phyloP scores from a whole-genome alignment of 2,888 invertebrate genomes.

The Unio pictorum region DNA sequence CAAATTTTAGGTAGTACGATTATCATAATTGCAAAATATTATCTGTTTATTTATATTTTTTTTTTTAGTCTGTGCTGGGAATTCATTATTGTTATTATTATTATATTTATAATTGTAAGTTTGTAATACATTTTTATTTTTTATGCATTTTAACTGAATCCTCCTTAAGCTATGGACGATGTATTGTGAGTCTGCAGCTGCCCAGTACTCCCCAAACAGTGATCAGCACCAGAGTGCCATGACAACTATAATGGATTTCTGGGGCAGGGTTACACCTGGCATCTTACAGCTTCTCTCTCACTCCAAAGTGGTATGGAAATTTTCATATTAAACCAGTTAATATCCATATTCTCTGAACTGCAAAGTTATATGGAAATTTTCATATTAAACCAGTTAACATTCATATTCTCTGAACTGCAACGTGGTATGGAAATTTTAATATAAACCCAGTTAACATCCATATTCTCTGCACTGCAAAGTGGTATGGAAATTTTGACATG shows the following conservation, averaged over 20 bases:
- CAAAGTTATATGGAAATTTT: not conserved
- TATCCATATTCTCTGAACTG: not conserved
- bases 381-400: not conserved
- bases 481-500: too few relatives aligned
- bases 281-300: conserved; percentile 92
- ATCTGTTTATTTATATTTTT: too few relatives aligned
- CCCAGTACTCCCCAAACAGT: conserved; percentile 75
- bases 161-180: conserved; percentile 89
- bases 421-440: not conserved
- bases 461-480: not conserved
- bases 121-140: not conserved
- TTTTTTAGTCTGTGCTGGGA: not conserved
- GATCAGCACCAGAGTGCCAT: conserved; percentile 69
- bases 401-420: not conserved
- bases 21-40: too few relatives aligned
- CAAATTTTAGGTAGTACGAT: too few relatives aligned
- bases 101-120: not conserved
- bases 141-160: not conserved
- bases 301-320: conserved; percentile 86
- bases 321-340: not conserved
- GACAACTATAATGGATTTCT: conserved; percentile 92
- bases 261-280: conserved; percentile 97
- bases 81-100: too few relatives aligned
- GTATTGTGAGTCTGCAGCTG: conserved; percentile 91
- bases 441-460: not conserved